A percentile compares a stretch with the other conserved stretches of the same genome.
These are phyloP conservation scores for Pangasius krempfi DNA, from an alignment of 2,797 vertebrate species.

Conservation along the genomic window DNA sequence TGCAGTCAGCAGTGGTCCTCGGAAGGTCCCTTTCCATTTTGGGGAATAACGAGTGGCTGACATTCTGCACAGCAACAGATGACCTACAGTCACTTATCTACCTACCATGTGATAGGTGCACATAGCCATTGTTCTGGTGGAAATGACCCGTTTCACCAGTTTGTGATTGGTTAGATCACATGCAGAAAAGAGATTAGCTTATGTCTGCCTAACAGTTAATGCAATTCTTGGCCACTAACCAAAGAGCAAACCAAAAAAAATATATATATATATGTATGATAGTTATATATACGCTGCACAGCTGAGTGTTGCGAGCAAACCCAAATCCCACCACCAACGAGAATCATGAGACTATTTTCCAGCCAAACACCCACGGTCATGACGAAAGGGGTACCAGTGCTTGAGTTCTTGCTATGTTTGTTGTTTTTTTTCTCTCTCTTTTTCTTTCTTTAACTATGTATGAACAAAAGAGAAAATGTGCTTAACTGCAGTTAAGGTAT, in stretches of 20 bases:
- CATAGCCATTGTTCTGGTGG: background rate
- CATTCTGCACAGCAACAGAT: background rate
- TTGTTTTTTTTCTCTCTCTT: too few relatives aligned
- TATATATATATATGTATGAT: background rate
- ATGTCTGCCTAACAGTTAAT: background rate
- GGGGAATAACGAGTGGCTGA: constrained; percentile 1
- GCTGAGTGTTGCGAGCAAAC: background rate
- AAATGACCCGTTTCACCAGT: background rate
- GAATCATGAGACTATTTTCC: background rate
- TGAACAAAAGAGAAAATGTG: background rate
- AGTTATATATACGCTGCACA: constrained; percentile 25
- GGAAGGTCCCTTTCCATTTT: background rate
- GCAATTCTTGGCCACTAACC: constrained; percentile 50
- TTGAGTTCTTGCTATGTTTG: background rate
- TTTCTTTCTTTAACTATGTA: background rate
- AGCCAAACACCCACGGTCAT: background rate
- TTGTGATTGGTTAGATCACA: background rate
- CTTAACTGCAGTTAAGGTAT: background rate
- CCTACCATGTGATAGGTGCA: background rate
- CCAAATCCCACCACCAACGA: background rate
- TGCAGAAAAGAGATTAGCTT: background rate
- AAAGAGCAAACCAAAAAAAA: constrained; percentile 60
- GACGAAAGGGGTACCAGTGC: background rate
- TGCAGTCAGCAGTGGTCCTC: background rate
- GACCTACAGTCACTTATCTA: background rate